Evolutionary conservation across 2,888 invertebrate genomes (phyloP).

Genomic region (Phrixothrix hirtus): DNA sequence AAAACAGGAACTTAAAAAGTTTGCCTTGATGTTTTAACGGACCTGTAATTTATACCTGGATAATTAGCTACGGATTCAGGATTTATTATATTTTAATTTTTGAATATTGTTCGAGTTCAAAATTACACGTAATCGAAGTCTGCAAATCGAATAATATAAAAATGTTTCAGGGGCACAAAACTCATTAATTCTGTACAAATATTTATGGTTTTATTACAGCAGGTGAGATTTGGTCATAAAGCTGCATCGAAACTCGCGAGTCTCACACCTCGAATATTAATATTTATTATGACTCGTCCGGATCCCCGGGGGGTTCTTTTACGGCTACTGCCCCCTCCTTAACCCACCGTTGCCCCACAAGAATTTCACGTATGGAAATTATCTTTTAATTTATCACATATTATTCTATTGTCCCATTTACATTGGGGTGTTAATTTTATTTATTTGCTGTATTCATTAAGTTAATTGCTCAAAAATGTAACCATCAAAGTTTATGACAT

Average conservation of each 20-base stretch:
- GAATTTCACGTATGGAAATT: constrained; percentile 56
- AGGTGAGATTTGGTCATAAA: constrained; percentile 49
- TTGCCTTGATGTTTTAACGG: not conserved
- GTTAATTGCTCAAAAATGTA: constrained; percentile 33
- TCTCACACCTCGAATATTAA: constrained; percentile 56
- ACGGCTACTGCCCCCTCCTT: constrained; percentile 53
- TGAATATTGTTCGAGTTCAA: too few relatives aligned
- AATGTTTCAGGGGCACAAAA: constrained; percentile 47
- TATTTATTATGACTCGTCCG: constrained; percentile 56
- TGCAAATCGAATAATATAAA: constrained; percentile 28
- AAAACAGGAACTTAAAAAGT: not conserved
- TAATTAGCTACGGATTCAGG: too few relatives aligned
- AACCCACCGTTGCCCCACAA: constrained; percentile 43
- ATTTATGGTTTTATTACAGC: constrained; percentile 57
- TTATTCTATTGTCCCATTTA: constrained; percentile 54
- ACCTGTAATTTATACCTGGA: too few relatives aligned
- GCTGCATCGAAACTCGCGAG: constrained; percentile 42
- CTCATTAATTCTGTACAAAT: constrained; percentile 55
- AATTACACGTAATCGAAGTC: too few relatives aligned
- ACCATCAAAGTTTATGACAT: constrained; percentile 22
- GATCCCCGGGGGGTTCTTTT: constrained; percentile 52
- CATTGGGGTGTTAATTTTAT: constrained; percentile 55
- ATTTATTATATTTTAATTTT: too few relatives aligned
- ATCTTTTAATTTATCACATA: constrained; percentile 55
- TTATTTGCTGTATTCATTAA: constrained; percentile 52